Conservation (phyloP, 2,888 invertebrate species). For the Helicoverpa assulta region DNA sequence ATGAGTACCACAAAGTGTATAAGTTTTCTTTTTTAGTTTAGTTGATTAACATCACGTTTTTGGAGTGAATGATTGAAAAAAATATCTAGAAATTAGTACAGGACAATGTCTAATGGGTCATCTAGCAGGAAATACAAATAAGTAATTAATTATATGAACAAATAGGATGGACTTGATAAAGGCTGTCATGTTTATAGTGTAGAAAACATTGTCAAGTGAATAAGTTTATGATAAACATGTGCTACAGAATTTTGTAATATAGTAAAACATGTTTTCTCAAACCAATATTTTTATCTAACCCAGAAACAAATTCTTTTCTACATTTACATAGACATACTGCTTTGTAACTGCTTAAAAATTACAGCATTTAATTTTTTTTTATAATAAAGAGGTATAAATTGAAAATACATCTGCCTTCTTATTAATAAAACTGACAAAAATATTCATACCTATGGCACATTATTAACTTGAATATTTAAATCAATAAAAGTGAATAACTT, state of each 20-base stretch:
- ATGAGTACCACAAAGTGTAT: too few relatives aligned
- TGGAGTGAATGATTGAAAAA: neutral
- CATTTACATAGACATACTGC: neutral
- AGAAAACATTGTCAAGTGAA: constrained; percentile 14
- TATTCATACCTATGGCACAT: neutral
- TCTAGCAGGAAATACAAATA: constrained; percentile 6
- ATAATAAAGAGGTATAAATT: neutral
- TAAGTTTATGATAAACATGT: constrained; percentile 8
- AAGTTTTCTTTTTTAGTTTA: too few relatives aligned
- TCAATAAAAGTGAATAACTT: neutral
- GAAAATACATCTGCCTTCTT: neutral
- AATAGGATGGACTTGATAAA: neutral
- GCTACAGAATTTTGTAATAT: neutral
- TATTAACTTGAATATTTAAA: neutral
- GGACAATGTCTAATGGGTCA: neutral
- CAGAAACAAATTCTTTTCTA: neutral
- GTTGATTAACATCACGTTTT: too few relatives aligned
- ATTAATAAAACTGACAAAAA: neutral
- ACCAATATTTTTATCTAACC: neutral
- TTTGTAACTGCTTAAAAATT: neutral
- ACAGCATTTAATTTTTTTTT: neutral
- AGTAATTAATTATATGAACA: neutral
- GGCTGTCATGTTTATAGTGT: constrained; percentile 12
- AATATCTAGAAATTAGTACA: neutral
- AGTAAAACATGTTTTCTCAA: neutral